Base-by-base conservation (phyloP, 37 sponge, comb jelly and placozoan genomes). In the Theonella swinhoei region DNA sequence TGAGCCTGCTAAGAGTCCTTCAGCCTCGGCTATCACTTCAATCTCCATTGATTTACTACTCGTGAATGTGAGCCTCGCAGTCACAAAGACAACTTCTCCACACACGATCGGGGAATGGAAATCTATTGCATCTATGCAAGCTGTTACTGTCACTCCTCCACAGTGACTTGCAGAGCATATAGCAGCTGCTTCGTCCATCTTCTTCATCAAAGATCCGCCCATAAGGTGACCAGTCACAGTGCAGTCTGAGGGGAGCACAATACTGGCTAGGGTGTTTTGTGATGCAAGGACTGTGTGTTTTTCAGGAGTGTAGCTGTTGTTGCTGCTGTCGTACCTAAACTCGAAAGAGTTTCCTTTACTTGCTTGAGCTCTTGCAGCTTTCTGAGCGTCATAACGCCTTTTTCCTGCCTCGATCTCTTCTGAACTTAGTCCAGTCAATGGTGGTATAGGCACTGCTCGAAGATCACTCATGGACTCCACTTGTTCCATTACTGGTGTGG, bases 141-240 rank as follows among this genome's bases (percentile, higher is more conserved):
- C 86, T 28, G 90, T 89, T 24, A 89, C 86, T 0, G 40, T 69
- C 7, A 28, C 26, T 24, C 80, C 86, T 23, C 54, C 37, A 60
- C 86, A 74, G 70, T 89, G 90, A 28, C 86, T 67, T 2, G 70
- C 39, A 24, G 90, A 85, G 32, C 66, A 63, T 24, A 89, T 66
- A 25, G 80, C 86, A 36, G 86, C 90, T 34, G 65, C 39, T 8
- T 81, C 69, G 54, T 89, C 90, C 90, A 89, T 89, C 75, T 85
- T 79, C 80, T 89, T 89, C 90, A 89, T 89, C 23, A 89, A 35
- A 24, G 58, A 42, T 33, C 90, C 90, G 29, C 90, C 90, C 67
- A 66, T 63, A 8, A 84, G 40, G 34, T 54, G 41, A 0, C 77
- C 73, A 11, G 23, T 33, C 0, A 73, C 28, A 11, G 24, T 47